A percentile compares a stretch with the other conserved stretches of the same genome.
Conservation (phyloP, 1,140 invertebrate species). For the Mya arenaria region DNA sequence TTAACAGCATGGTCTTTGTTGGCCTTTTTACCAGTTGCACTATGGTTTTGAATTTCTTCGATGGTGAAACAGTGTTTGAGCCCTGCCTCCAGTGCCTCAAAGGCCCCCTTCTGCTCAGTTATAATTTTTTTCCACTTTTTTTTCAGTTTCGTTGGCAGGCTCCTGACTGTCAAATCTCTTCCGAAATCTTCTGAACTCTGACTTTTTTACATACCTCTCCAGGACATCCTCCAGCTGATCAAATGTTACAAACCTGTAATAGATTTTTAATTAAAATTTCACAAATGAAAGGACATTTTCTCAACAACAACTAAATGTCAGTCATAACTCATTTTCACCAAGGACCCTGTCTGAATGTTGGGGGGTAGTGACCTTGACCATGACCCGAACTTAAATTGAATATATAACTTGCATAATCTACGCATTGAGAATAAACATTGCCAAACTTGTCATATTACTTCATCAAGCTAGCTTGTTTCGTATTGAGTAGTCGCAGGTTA, state of each 20-base stretch:
- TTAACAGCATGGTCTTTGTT: slow-evolving; percentile 20
- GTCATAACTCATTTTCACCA: slow-evolving; percentile 33
- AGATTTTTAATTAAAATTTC: slow-evolving; percentile 27
- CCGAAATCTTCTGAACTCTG: slow-evolving; percentile 34
- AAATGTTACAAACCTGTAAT: slow-evolving; percentile 30
- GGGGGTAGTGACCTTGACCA: slow-evolving; percentile 17
- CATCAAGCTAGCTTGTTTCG: slow-evolving; percentile 25
- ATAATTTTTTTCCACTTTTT: slow-evolving; percentile 32
- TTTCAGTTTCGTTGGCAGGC: slow-evolving; percentile 34
- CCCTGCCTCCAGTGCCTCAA: slow-evolving; percentile 38
- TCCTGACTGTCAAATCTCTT: slow-evolving; percentile 35
- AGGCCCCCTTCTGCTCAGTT: slow-evolving; percentile 29
- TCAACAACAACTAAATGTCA: slow-evolving; percentile 30
- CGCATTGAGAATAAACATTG: slow-evolving; percentile 27
- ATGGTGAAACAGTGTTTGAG: slow-evolving; percentile 21
- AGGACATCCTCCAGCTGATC: slow-evolving; percentile 30
- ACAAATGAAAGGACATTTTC: slow-evolving; percentile 26
- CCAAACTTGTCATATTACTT: slow-evolving; percentile 26
- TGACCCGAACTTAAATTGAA: slow-evolving; percentile 23
- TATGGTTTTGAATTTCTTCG: slow-evolving; percentile 31
- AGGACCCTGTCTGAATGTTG: background rate
- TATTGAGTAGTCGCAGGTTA: slow-evolving; percentile 22
- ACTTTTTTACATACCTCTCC: slow-evolving; percentile 35
- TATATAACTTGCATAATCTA: slow-evolving; percentile 18
- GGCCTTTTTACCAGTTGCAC: slow-evolving; percentile 36